phyloP scores from a whole-genome alignment of 2,888 invertebrate species.

The Protonemura montana region DNA sequence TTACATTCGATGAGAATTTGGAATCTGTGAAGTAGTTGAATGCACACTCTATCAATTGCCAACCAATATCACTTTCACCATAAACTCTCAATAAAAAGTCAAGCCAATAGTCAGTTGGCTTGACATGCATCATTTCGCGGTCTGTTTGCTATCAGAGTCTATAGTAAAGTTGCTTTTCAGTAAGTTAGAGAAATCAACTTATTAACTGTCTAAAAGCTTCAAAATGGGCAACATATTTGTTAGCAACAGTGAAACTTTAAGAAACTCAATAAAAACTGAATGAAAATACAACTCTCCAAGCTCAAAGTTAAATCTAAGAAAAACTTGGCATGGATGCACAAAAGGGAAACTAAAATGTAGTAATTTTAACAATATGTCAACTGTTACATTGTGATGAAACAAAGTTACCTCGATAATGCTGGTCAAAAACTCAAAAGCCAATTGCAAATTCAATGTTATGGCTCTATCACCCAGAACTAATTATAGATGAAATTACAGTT shows the following conservation, averaged over 20 bases:
- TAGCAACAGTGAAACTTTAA: neutral
- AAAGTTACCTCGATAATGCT: neutral
- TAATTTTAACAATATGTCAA: neutral
- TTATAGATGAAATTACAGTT: too few relatives aligned
- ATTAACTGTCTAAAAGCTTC: neutral
- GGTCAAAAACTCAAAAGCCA: neutral
- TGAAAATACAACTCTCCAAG: neutral
- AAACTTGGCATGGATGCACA: neutral
- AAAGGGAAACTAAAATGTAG: neutral
- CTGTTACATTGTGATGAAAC: neutral
- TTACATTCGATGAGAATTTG: neutral
- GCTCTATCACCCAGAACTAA: too few relatives aligned
- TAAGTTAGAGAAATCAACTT: neutral
- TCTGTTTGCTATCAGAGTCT: neutral
- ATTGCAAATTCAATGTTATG: neutral
- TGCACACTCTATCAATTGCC: neutral
- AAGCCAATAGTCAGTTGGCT: constrained; percentile 12
- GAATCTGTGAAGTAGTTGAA: neutral
- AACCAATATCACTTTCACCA: neutral
- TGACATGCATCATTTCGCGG: neutral
- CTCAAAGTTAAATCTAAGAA: neutral
- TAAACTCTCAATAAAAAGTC: neutral
- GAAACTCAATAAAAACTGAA: neutral
- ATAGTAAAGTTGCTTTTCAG: neutral
- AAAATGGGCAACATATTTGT: neutral